Conservation (phyloP, 1,140 invertebrate species). For the Amphibalanus amphitrite region DNA sequence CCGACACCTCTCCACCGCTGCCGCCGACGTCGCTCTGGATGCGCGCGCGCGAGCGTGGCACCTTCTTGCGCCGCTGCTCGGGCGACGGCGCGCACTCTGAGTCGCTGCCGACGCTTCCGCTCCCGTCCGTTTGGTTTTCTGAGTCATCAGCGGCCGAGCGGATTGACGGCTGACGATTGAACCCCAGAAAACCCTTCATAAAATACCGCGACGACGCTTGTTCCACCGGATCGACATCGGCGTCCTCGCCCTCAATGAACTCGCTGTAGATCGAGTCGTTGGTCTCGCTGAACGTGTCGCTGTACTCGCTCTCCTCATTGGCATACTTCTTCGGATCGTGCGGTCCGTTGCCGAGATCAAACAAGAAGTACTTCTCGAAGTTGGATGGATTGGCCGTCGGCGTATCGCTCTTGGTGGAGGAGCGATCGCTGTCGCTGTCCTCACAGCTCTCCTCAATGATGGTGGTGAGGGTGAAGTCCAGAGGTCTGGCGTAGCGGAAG, state of each 20-base stretch:
- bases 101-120: conserved; percentile 61
- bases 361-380: conserved; percentile 81
- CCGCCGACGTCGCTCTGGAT: neutral
- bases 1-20: conserved; percentile 1
- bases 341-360: conserved; percentile 50
- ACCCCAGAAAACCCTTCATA: conserved; percentile 62
- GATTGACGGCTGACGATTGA: conserved; percentile 33
- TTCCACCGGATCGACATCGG: conserved; percentile 39
- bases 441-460: conserved; percentile 87
- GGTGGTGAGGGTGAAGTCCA: conserved; percentile 78
- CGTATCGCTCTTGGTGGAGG: conserved; percentile 42
- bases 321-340: conserved; percentile 20
- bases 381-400: conserved; percentile 41
- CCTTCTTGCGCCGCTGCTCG: conserved; percentile 53
- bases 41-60: conserved; percentile 26
- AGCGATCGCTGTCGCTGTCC: conserved; percentile 40
- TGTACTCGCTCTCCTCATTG: conserved; percentile 27
- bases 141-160: conserved; percentile 18
- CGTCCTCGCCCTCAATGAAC: conserved; percentile 31
- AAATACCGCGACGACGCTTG: conserved; percentile 73
- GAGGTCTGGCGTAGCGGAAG: conserved; percentile 31
- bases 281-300: conserved; percentile 61
- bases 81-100: conserved; percentile 70
- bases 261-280: conserved; percentile 66
- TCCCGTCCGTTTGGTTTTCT: conserved; percentile 43